Evolutionary conservation across 30 jellyfish, hydroid and myxozoan species (phyloP).

Genomic region (Hydractinia symbiolongicarpus): DNA sequence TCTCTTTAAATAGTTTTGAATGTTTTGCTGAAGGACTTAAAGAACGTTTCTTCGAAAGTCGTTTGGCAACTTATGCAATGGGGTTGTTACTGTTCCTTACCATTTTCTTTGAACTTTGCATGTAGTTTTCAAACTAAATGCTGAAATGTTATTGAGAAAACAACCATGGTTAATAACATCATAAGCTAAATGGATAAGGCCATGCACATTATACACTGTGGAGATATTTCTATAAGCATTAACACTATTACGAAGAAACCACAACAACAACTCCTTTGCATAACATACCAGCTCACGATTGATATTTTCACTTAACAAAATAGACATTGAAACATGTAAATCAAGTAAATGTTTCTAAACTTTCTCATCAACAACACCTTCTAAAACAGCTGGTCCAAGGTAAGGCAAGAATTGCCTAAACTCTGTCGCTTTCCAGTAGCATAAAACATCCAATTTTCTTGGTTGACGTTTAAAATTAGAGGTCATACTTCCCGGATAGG

Average conservation of each 20-base stretch:
- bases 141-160: slow-evolving; percentile 28
- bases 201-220: slow-evolving; percentile 39
- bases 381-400: slow-evolving; percentile 45
- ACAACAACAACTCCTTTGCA: slow-evolving; percentile 38
- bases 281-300: slow-evolving; percentile 10
- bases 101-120: neutral
- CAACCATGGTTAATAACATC: slow-evolving; percentile 37
- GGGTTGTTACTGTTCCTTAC: slow-evolving; percentile 10
- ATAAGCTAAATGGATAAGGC: slow-evolving; percentile 28
- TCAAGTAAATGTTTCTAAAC: slow-evolving; percentile 30
- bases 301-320: slow-evolving; percentile 35
- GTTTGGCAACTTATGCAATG: slow-evolving; percentile 3
- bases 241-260: slow-evolving; percentile 32
- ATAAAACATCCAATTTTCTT: slow-evolving; percentile 27
- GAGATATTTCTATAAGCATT: slow-evolving; percentile 27
- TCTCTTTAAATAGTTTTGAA: too few species aligned
- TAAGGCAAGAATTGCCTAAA: slow-evolving; percentile 46
- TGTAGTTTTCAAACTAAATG: slow-evolving; percentile 30
- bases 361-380: slow-evolving; percentile 20
- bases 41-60: slow-evolving; percentile 1
- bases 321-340: too few species aligned
- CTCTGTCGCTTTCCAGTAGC: slow-evolving; percentile 67
- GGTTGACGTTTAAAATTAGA: slow-evolving; percentile 54
- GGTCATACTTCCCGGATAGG: slow-evolving; percentile 40
- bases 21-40: too few species aligned